Conservation (phyloP, 35 echinoderm and acorn worm genomes). For the Strongylocentrotus purpuratus region DNA sequence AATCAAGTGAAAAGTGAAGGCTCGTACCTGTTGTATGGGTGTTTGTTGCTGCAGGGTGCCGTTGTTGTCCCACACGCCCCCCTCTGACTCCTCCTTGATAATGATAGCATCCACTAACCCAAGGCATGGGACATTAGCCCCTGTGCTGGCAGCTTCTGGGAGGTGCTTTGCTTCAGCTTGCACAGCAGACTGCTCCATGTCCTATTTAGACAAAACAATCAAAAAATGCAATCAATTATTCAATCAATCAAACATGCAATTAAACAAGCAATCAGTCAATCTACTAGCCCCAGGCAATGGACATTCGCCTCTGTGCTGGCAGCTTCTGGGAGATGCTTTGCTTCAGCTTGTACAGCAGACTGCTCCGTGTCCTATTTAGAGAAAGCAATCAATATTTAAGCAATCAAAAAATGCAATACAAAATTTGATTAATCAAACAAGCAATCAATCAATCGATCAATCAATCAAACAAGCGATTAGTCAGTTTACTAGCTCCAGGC, state of each 20-base stretch:
- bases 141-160: slow-evolving; percentile 14
- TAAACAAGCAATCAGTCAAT: background rate
- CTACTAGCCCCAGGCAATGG: background rate
- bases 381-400: background rate
- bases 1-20: no score
- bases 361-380: background rate
- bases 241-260: background rate
- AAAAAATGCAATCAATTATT: background rate
- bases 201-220: background rate
- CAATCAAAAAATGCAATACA: background rate
- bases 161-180: slow-evolving; percentile 33
- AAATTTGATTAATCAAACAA: background rate
- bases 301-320: no score
- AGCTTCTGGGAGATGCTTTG: background rate
- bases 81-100: slow-evolving; percentile 32
- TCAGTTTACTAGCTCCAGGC: background rate
- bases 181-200: slow-evolving; percentile 45
- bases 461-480: background rate
- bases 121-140: slow-evolving; percentile 13
- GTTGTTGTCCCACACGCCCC: slow-evolving; percentile 7
- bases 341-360: background rate
- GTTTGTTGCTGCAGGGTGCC: background rate
- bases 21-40: background rate
- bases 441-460: background rate
- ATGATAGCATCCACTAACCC: slow-evolving; percentile 27